Base-by-base conservation (phyloP, 1,140 invertebrate genomes). In the Brachystomella parvula region DNA sequence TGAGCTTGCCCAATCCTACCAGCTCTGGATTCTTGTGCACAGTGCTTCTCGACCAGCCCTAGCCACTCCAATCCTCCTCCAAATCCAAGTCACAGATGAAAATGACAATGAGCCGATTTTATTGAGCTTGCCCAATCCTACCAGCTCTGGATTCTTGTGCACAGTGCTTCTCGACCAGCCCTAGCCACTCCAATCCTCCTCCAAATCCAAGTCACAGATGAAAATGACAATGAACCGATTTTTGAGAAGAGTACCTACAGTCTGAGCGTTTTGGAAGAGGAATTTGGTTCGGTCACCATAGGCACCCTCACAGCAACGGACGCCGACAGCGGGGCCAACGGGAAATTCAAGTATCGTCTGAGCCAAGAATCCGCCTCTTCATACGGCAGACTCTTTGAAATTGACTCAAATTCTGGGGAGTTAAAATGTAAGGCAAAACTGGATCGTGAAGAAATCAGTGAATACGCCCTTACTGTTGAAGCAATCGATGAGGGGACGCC, bases 21-120 rank as follows among this genome's bases (percentile, higher is more conserved):
- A 93, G 78, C 85, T 96, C 29, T 97, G 93, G 94, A 84, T 97
- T 58, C 90, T 94, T 81, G 93, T 94, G 0, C 92, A 96, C 78
- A 86, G 87, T 0, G 90, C 92, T 75, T 84, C 83, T 56, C 63
- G 67, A n/a, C 90, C 90, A 3, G 84, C 88, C 0, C 76, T 94
- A 21, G 81, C 88, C 64, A 89, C 85, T 86, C 65, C 75, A 0
- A 72, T 75, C 1, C 83, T 88, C 73, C 76, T 96, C 3, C 80
- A 86, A 47, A 86, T 96, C 26, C 90, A 91, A 75, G 88, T 97
- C 0, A 89, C 88, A 0, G 94, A 96, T 77, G n/a, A n/a, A n/a
- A n/a, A n/a, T n/a, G n/a, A n/a, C n/a, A n/a, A n/a, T n/a, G n/a
- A n/a, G n/a, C n/a, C n/a, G n/a, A n/a, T n/a, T n/a, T n/a, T n/a